A percentile compares a stretch with the other conserved stretches of the same genome.
phyloP scores from a whole-genome alignment of 2,113 vertebrate species.

The Mus spicilegus region DNA sequence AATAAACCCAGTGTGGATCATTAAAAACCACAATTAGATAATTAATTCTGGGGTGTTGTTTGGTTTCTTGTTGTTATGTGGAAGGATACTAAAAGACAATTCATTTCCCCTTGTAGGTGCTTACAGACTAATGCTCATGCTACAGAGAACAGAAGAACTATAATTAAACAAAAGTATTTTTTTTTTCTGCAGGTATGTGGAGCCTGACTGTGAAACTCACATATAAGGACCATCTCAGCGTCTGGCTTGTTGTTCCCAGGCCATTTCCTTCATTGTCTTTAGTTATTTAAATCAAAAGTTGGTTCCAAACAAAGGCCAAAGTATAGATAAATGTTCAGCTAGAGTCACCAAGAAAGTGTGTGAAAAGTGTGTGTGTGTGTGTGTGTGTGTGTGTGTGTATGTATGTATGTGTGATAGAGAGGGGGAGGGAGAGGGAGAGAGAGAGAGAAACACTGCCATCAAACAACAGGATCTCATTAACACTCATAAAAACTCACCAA shows the following conservation, averaged over 20 bases:
- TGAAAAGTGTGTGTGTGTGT: neutral
- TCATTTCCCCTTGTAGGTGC: constrained; percentile 7
- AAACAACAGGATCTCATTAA: neutral
- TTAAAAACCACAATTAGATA: neutral
- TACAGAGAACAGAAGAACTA: neutral
- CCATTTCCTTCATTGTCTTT: neutral
- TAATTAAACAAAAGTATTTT: constrained; percentile 19
- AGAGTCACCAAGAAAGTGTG: neutral
- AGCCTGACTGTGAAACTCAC: neutral
- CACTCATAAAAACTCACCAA: neutral
- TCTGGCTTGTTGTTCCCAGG: neutral
- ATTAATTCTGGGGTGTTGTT: neutral
- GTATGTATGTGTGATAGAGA: too few species aligned
- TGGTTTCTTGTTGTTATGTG: neutral
- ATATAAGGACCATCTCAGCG: neutral
- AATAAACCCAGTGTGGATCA: neutral
- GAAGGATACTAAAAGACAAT: neutral
- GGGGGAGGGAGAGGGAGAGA: neutral
- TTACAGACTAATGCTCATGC: neutral
- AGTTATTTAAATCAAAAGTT: neutral
- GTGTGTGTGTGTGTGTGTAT: neutral
- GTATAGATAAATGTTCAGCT: neutral
- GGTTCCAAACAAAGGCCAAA: neutral
- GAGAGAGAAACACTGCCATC: neutral
- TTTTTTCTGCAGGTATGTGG: neutral